These are phyloP conservation scores for Leptopilina syphax DNA, from an alignment of 2,888 invertebrate genomes.

Conservation along the genomic window DNA sequence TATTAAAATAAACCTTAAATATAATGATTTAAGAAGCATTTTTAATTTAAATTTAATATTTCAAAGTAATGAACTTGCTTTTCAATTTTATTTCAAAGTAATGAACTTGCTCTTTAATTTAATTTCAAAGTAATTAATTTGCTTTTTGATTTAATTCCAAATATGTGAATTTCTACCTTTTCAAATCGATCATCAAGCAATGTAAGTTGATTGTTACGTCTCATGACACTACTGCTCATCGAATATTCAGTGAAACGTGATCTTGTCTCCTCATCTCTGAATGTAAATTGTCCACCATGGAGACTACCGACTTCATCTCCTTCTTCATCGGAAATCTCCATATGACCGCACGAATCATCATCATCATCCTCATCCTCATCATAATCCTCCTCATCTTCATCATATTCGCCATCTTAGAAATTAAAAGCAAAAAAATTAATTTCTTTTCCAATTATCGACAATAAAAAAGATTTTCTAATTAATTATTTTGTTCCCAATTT, in stretches of 20 bases:
- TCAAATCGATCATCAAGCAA: conserved; percentile 93
- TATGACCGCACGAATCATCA: conserved; percentile 62
- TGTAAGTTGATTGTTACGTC: conserved; percentile 88
- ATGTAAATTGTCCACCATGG: conserved; percentile 76
- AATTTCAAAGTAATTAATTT: too few relatives aligned
- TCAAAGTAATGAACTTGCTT: too few relatives aligned
- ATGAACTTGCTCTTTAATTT: too few relatives aligned
- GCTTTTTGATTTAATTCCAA: too few relatives aligned
- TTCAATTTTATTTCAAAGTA: too few relatives aligned
- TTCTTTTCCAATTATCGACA: too few relatives aligned
- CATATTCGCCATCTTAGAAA: conserved; percentile 68
- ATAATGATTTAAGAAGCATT: too few relatives aligned
- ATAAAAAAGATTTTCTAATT: too few relatives aligned
- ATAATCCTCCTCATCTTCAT: conserved; percentile 65
- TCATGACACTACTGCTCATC: conserved; percentile 93
- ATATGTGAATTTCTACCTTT: conserved; percentile 78
- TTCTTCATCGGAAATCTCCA: conserved; percentile 70
- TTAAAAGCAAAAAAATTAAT: conserved; percentile 22
- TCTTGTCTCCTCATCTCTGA: conserved; percentile 86
- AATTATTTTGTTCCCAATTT: neutral
- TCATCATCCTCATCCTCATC: conserved; percentile 71
- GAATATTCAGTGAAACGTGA: conserved; percentile 96
- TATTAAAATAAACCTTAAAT: conserved; percentile 15
- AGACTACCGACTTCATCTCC: conserved; percentile 77
- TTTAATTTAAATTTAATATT: too few relatives aligned